Evolutionary conservation across 2,888 invertebrate genomes (phyloP).

Genomic region (Limnephilus rhombicus): DNA sequence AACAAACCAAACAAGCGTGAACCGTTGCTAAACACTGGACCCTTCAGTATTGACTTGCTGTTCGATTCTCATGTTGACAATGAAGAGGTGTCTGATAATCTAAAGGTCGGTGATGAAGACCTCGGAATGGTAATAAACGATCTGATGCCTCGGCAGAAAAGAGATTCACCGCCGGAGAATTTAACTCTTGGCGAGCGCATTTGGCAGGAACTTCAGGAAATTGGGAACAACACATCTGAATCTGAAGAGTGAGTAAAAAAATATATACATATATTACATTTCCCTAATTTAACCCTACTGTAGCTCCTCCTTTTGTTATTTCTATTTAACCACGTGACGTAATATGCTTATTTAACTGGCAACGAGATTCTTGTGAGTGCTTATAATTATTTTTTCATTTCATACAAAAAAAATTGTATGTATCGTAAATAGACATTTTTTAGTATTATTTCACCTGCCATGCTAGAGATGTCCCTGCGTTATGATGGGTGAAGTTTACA

Average conservation of each 20-base stretch:
- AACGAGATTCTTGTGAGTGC: background rate
- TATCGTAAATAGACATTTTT: too few species aligned
- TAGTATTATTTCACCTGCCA: too few species aligned
- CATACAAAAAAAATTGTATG: too few species aligned
- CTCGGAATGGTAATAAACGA: background rate
- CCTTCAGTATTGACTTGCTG: background rate
- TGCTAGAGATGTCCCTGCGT: background rate
- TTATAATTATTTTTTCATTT: background rate
- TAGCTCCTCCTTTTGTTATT: background rate
- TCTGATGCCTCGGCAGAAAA: constrained; percentile 11
- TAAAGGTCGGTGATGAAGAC: background rate
- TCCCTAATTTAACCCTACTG: background rate
- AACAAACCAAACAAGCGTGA: constrained; percentile 5
- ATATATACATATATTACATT: background rate
- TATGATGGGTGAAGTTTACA: background rate
- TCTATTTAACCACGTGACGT: too few species aligned
- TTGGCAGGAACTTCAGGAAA: constrained; percentile 15
- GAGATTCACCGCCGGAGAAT: constrained; percentile 44
- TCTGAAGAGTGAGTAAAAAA: background rate
- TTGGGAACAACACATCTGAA: background rate
- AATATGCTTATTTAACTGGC: background rate
- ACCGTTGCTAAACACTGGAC: background rate
- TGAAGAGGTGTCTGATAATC: background rate
- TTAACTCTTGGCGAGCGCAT: background rate
- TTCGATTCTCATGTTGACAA: background rate